Percentiles rank a stretch among this genome's conserved stretches.
phyloP scores from a whole-genome alignment of 2,113 vertebrate genomes.

The Synodontis membranacea region DNA sequence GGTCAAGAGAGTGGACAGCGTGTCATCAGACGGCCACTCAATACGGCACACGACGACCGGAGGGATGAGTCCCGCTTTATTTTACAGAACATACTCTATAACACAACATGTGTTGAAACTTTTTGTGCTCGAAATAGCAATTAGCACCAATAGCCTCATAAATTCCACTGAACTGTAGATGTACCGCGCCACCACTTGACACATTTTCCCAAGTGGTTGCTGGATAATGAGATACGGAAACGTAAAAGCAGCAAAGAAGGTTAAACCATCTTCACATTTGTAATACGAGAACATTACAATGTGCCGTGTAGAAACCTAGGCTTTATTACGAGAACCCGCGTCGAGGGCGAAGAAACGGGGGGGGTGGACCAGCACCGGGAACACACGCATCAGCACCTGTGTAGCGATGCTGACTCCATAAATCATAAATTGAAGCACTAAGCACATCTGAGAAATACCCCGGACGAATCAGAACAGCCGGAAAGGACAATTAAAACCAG shows the following conservation, averaged over 20 bases:
- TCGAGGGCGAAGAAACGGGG: background rate
- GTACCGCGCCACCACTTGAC: background rate
- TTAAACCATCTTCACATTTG: background rate
- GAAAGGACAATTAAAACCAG: conserved; percentile 18
- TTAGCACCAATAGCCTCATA: background rate
- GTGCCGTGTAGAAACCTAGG: background rate
- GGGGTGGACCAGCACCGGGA: background rate
- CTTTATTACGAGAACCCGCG: background rate
- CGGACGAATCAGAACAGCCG: background rate
- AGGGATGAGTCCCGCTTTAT: background rate
- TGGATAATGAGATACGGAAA: background rate
- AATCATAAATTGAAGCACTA: background rate
- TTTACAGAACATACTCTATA: no score
- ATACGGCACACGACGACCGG: background rate
- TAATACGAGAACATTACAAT: background rate
- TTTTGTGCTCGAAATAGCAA: background rate
- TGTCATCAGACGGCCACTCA: background rate
- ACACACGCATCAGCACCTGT: conserved; percentile 36
- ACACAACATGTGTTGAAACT: background rate
- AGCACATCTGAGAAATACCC: conserved; percentile 15
- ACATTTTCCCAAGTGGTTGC: background rate
- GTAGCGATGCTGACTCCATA: conserved; percentile 18
- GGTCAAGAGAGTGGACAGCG: background rate
- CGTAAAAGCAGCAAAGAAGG: background rate
- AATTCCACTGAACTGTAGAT: background rate